Evolutionary conservation across 2,797 vertebrate genomes (phyloP), one percentile per base, ranked within the genome.

Genomic region (Argentina silus): DNA sequence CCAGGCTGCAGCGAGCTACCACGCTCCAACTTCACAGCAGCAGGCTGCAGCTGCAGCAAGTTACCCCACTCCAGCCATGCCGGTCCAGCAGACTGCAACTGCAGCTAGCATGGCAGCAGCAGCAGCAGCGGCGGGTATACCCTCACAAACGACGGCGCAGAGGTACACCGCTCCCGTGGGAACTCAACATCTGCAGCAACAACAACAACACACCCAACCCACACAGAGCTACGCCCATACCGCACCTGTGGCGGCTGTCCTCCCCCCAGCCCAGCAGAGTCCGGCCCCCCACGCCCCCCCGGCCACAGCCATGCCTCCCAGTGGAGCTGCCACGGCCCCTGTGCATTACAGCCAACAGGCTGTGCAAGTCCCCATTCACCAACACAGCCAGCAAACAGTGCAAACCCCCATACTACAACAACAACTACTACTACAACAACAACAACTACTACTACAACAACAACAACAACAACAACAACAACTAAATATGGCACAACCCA

Each of bases 281-380:
- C 60, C 42, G 3, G 21, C 67, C 63, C 47, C 15, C 7, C 60
- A 62, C 59, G 21, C 17, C 42, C 27, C 81, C 63, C 84, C 82
- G 60, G 63, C 74, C 3, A 48, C 81, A 53, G 73, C 78, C 23
- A 73, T 74, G 50, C 82, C 78, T 66, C 65, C 70, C 36, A 75
- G 73, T 86, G 82, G 89, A 84, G 72, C 67, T 72, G 76, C 78
- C 76, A 73, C 88, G 68, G 76, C 74, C 84, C 84, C 88, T 80
- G 83, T 84, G 81, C 84, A 89, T 86, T 86, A 87, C 78, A 83
- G 45, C 78, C 90, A 91, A 69, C 89, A 85, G 70, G 73, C 72
- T 6, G 53, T 19, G 15, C 53, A 57, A 19, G 21, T 81, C 63
- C 69, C 82, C 8, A 44, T 83, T 86, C 86, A 86, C 17, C 88